Conservation (phyloP, 2,888 invertebrate species). For the Gari tellinella region DNA sequence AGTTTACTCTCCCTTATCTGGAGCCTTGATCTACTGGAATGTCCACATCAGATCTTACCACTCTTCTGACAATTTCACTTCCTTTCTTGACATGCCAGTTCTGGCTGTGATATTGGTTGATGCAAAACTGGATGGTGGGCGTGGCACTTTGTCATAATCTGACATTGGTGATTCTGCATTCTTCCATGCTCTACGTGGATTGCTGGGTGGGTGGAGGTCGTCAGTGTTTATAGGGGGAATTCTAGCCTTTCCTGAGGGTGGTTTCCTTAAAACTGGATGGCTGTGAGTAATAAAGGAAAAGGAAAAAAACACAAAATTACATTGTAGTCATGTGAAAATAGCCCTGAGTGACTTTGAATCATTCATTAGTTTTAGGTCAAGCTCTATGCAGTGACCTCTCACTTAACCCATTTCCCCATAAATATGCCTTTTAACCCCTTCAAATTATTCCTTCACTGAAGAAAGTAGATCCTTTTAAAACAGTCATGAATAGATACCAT, state of each 20-base stretch:
- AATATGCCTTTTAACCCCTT: no score
- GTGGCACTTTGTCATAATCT: conserved; percentile 64
- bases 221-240: conserved; percentile 49
- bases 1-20: no score
- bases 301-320: no score
- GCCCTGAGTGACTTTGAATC: no score
- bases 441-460: no score
- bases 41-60: conserved; percentile 70
- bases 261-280: conserved; percentile 71
- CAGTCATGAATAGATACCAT: no score
- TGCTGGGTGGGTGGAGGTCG: conserved; percentile 61
- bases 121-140: conserved; percentile 74
- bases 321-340: no score
- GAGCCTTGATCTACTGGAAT: neutral
- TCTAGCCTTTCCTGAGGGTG: conserved; percentile 62
- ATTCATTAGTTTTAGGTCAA: no score
- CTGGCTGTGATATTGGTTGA: conserved; percentile 70
- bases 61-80: conserved; percentile 78
- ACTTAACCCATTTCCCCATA: no score
- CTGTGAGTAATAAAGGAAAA: no score
- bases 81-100: conserved; percentile 70
- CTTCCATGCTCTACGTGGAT: conserved; percentile 76
- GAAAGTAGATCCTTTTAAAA: no score
- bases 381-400: no score
- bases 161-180: conserved; percentile 68